Percentiles rank a stretch among this genome's conserved stretches.
Conservation (phyloP, 2,797 vertebrate genomes). For the Typhlichthys eigenmanni region DNA sequence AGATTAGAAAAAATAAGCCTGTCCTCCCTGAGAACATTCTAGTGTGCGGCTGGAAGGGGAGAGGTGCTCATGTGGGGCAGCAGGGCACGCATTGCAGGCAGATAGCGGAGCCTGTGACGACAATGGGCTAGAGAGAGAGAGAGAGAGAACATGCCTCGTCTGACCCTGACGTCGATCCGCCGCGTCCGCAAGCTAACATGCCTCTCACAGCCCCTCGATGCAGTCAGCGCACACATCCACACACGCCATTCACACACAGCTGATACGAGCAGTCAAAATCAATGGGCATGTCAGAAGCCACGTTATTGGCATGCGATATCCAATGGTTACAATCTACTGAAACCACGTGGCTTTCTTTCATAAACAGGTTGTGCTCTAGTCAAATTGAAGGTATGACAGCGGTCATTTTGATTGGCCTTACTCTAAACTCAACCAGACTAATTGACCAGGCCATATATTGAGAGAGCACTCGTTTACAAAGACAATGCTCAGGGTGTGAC, state of each 20-base stretch:
- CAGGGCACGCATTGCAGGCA: slow-evolving; percentile 47
- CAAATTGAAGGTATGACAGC: not conserved
- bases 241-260: not conserved
- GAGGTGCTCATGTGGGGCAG: slow-evolving; percentile 12
- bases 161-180: slow-evolving; percentile 53
- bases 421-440: not conserved
- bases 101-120: slow-evolving; percentile 52
- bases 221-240: no score
- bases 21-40: slow-evolving; percentile 16
- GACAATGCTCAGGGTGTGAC: not conserved
- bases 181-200: slow-evolving; percentile 25
- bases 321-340: no score
- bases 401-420: not conserved
- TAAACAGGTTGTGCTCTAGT: no score
- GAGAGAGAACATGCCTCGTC: slow-evolving; percentile 49
- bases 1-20: slow-evolving; percentile 28
- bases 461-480: not conserved
- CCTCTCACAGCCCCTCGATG: slow-evolving; percentile 19
- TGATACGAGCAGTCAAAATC: not conserved
- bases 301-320: no score
- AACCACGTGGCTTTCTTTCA: no score
- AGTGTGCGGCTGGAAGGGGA: slow-evolving; percentile 16
- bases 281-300: not conserved
- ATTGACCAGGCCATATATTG: not conserved
- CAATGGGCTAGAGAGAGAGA: slow-evolving; percentile 29